phyloP scores from a whole-genome alignment of 2,113 vertebrate species.

The Leucosticte australis region DNA sequence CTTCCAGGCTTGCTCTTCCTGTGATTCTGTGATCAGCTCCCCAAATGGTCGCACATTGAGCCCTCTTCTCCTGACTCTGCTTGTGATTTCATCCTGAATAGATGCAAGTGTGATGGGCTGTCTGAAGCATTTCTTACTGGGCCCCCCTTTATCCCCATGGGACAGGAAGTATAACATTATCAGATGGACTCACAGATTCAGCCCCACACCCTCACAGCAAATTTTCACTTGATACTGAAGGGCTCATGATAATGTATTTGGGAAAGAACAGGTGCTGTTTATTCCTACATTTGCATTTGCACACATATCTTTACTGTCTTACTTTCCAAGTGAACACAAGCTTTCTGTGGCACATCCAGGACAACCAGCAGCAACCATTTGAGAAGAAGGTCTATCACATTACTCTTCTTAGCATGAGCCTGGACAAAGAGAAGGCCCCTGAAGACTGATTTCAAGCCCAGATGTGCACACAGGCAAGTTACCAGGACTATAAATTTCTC shows the following conservation, averaged over 20 bases:
- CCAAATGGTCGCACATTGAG: rapidly evolving
- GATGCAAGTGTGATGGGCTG: neutral
- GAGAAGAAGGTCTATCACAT: neutral
- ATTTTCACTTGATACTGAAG: neutral
- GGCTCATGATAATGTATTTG: rapidly evolving
- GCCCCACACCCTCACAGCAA: rapidly evolving
- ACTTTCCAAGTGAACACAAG: neutral
- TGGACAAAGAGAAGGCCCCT: neutral
- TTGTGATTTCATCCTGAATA: neutral
- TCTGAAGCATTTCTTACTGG: neutral
- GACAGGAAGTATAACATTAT: neutral
- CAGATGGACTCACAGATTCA: neutral
- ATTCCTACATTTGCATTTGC: neutral
- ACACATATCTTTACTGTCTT: neutral
- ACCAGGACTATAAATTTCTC: neutral
- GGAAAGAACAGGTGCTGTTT: rapidly evolving
- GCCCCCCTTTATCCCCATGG: rapidly evolving
- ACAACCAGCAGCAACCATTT: slow-evolving; percentile 6
- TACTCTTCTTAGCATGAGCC: neutral
- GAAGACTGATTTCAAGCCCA: neutral
- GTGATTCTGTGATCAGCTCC: neutral
- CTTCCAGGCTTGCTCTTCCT: neutral
- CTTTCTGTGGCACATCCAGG: neutral
- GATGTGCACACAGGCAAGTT: neutral
- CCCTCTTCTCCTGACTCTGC: neutral